phyloP scores from a whole-genome alignment of 2,113 vertebrate genomes.

The Elephantulus edwardii region DNA sequence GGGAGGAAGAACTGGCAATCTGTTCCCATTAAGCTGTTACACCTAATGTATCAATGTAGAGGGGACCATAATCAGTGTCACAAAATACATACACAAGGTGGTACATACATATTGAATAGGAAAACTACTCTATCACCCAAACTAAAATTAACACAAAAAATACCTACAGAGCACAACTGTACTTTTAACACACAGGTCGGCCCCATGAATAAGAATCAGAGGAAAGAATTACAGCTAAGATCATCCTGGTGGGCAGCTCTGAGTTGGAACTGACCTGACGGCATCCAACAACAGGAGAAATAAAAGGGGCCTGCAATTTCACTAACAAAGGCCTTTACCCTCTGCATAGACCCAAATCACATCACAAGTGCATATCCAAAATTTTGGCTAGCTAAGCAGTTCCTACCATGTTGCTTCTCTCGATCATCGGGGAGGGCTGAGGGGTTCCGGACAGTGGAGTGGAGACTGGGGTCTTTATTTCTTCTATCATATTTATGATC shows the following conservation, averaged over 20 bases:
- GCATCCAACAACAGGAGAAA: not conserved
- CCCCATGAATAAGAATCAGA: too few relatives aligned
- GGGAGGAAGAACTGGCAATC: not conserved
- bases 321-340: not conserved
- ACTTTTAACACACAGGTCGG: too few relatives aligned
- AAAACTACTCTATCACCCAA: too few relatives aligned
- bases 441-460: slow-evolving; percentile 86
- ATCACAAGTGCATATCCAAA: not conserved
- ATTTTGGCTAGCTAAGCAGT: accelerated
- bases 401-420: slow-evolving; percentile 87
- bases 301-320: not conserved
- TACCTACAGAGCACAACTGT: too few relatives aligned
- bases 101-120: too few relatives aligned
- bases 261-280: not conserved
- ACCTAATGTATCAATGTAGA: too few relatives aligned
- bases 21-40: too few relatives aligned
- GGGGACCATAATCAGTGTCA: too few relatives aligned
- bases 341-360: not conserved
- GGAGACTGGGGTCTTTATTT: slow-evolving; percentile 83
- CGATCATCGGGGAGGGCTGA: slow-evolving; percentile 86
- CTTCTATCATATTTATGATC: slow-evolving; percentile 91
- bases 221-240: too few relatives aligned
- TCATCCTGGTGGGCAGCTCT: not conserved
- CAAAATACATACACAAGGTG: too few relatives aligned
- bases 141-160: too few relatives aligned